A percentile compares a stretch with the other conserved stretches of the same genome.
phyloP scores from a whole-genome alignment of 2,888 invertebrate species.

The Drosophila bunnanda region DNA sequence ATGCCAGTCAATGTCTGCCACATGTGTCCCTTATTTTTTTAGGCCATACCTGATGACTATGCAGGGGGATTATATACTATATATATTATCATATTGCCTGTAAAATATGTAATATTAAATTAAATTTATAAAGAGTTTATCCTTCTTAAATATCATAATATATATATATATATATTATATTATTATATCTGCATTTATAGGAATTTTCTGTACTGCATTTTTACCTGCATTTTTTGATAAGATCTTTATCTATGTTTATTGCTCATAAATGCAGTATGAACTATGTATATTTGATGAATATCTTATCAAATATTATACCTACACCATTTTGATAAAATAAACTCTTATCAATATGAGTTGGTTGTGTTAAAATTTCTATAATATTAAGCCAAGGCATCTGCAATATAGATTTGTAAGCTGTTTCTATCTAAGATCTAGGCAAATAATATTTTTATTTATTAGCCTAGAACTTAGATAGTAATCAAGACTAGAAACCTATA shows the following conservation, averaged over 20 bases:
- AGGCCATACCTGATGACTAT: conserved; percentile 4
- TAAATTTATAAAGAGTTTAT: too few species aligned
- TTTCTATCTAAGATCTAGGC: too few species aligned
- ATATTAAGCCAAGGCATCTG: background rate
- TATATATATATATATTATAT: too few species aligned
- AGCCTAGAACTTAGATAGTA: background rate
- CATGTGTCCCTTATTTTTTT: conserved; percentile 19
- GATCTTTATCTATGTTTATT: background rate
- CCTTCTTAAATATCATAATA: too few species aligned
- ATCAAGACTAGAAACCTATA: background rate
- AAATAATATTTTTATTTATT: background rate
- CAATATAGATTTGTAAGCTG: too few species aligned
- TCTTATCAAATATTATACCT: conserved; percentile 8
- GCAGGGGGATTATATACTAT: background rate
- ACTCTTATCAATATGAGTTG: background rate
- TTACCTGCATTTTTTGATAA: background rate
- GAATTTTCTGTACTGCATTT: background rate
- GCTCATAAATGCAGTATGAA: background rate
- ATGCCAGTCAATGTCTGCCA: conserved; percentile 34
- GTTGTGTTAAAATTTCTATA: background rate
- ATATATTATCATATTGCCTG: background rate
- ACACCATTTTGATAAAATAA: conserved; percentile 12
- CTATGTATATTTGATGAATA: background rate
- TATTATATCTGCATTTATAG: too few species aligned
- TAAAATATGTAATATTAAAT: too few species aligned